These are phyloP conservation scores for Anguilla pacifica DNA, from an alignment of 2,797 vertebrate species.

Conservation along the genomic window DNA sequence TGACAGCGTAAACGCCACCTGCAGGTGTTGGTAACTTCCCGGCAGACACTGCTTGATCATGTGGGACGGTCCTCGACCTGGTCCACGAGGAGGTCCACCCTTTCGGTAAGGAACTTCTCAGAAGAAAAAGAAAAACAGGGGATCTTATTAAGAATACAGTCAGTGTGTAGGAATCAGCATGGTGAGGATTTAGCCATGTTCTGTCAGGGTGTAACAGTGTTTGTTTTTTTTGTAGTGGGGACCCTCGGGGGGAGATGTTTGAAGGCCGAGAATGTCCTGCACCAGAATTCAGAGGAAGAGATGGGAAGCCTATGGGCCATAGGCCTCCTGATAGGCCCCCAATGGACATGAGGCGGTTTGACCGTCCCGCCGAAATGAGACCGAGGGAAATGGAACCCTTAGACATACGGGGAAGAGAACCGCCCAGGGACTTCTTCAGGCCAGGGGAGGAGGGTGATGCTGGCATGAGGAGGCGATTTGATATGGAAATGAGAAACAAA, in stretches of 20 bases:
- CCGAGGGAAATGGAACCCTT: slow-evolving; percentile 80
- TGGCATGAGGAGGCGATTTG: slow-evolving; percentile 76
- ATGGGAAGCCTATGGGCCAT: slow-evolving; percentile 88
- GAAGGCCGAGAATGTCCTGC: slow-evolving; percentile 87
- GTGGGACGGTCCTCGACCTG: slow-evolving; percentile 77
- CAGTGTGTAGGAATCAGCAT: background rate
- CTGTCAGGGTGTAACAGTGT: background rate
- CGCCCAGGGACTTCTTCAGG: slow-evolving; percentile 72
- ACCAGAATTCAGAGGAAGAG: slow-evolving; percentile 90
- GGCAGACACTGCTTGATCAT: slow-evolving; percentile 52
- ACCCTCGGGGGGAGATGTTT: slow-evolving; percentile 91
- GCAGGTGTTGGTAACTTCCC: slow-evolving; percentile 18
- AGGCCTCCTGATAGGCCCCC: slow-evolving; percentile 80
- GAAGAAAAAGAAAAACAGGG: background rate
- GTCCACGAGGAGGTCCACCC: slow-evolving; percentile 71
- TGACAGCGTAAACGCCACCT: background rate
- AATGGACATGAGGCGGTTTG: slow-evolving; percentile 87
- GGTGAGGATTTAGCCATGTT: background rate
- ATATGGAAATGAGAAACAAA: slow-evolving; percentile 65
- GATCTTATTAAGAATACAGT: background rate
- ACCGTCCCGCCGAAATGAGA: slow-evolving; percentile 82
- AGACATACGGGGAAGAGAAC: slow-evolving; percentile 83
- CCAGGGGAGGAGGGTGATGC: slow-evolving; percentile 67
- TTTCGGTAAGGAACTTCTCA: slow-evolving; percentile 70
- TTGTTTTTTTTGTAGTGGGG: slow-evolving; percentile 79